Conservation (phyloP, 1,140 invertebrate species). For the Ceratitis capitata region DNA sequence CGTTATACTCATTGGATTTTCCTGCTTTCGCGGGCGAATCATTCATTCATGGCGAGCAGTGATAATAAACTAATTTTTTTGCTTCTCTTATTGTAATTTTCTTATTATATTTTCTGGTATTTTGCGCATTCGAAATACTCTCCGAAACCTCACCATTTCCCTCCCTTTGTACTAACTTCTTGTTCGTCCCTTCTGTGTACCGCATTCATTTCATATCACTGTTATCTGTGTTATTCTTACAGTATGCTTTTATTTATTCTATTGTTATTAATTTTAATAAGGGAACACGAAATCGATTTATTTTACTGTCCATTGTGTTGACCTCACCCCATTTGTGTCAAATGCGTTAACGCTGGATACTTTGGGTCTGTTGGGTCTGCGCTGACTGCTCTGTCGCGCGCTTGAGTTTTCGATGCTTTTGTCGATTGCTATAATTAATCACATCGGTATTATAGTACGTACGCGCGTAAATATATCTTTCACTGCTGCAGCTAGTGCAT, state of each 20-base stretch:
- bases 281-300: constrained; percentile 6
- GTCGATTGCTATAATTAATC: constrained; percentile 22
- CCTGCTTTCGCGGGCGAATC: not conserved
- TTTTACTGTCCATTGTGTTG: constrained; percentile 6
- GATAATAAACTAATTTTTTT: not conserved
- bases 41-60: constrained; percentile 31
- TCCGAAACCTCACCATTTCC: not conserved
- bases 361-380: not conserved
- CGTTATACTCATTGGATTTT: constrained; percentile 32
- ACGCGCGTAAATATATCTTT: not conserved
- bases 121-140: not conserved
- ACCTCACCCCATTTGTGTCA: not conserved
- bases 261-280: constrained; percentile 21
- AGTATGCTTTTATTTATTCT: not conserved
- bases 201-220: not conserved
- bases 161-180: not conserved
- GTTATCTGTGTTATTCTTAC: not conserved
- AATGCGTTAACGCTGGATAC: not conserved
- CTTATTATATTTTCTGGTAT: not conserved
- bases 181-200: not conserved
- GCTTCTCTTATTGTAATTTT: not conserved
- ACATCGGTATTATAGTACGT: not conserved
- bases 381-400: not conserved
- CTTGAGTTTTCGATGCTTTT: not conserved
- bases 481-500: not conserved